Evolutionary conservation across 2,888 invertebrate genomes (phyloP).

Genomic region (Eilema caniola): DNA sequence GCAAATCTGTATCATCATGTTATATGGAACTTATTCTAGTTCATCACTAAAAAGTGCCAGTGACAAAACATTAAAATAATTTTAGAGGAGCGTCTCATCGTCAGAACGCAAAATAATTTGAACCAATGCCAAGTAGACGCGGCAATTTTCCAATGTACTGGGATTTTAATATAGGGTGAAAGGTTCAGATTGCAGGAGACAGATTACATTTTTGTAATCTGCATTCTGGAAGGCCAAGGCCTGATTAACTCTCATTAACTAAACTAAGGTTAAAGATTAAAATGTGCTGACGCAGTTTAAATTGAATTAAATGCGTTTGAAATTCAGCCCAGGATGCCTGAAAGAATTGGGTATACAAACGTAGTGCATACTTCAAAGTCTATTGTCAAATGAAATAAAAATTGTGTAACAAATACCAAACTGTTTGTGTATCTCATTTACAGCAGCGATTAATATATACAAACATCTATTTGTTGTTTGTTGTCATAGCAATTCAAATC

Average conservation of each 20-base stretch:
- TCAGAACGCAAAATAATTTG: constrained; percentile 76
- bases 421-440: not conserved
- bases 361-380: not conserved
- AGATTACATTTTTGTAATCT: constrained; percentile 20
- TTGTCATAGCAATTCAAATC: not conserved
- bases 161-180: constrained; percentile 58
- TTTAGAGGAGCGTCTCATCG: constrained; percentile 67
- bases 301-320: not conserved
- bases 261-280: not conserved
- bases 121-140: constrained; percentile 73
- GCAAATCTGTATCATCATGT: constrained; percentile 10
- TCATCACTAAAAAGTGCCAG: constrained; percentile 38
- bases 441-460: not conserved
- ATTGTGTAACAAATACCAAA: not conserved
- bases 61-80: constrained; percentile 67
- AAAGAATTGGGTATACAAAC: too few relatives aligned
- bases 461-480: not conserved
- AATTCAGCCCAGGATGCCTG: not conserved
- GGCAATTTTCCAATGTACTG: constrained; percentile 67
- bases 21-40: constrained; percentile 35
- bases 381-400: not conserved
- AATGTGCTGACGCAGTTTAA: not conserved
- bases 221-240: not conserved
- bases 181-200: constrained; percentile 54
- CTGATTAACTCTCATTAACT: not conserved